These are phyloP conservation scores for Todiramphus chloris DNA, from an alignment of 2,113 vertebrate species.

Conservation along the genomic window DNA sequence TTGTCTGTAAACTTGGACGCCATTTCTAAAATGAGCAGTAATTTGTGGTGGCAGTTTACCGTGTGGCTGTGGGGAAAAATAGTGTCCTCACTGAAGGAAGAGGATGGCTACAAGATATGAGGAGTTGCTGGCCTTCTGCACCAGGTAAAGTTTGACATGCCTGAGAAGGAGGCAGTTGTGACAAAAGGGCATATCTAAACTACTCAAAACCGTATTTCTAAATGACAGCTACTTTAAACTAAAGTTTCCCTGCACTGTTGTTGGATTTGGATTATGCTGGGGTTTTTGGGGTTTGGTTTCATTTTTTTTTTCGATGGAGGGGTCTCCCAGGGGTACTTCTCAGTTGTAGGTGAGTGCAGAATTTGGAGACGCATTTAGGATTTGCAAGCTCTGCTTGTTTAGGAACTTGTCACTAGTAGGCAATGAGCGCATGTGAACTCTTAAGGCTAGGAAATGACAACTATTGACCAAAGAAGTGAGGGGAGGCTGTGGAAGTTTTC, in stretches of 20 bases:
- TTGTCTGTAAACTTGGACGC: not conserved
- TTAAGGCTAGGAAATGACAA: not conserved
- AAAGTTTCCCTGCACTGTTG: not conserved
- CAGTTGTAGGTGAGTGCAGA: not conserved
- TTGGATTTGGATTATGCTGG: not conserved
- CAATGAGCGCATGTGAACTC: not conserved
- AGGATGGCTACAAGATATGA: not conserved
- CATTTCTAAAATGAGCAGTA: not conserved
- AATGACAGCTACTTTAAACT: not conserved
- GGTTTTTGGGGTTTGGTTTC: too few species aligned
- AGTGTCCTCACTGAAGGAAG: not conserved
- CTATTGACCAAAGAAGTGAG: not conserved
- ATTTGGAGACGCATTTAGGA: not conserved
- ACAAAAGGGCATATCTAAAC: not conserved
- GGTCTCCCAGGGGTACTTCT: not conserved
- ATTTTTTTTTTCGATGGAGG: not conserved
- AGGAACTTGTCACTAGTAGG: not conserved
- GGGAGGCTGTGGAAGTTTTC: not conserved
- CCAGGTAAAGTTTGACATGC: fast-evolving
- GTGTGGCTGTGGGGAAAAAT: not conserved
- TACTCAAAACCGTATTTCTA: not conserved
- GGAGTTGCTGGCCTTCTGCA: not conserved
- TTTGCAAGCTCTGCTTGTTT: not conserved
- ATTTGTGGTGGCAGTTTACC: not conserved
- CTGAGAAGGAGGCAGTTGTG: not conserved